phyloP scores from a whole-genome alignment of 2,113 vertebrate genomes.

The Ploceus nigricollis region DNA sequence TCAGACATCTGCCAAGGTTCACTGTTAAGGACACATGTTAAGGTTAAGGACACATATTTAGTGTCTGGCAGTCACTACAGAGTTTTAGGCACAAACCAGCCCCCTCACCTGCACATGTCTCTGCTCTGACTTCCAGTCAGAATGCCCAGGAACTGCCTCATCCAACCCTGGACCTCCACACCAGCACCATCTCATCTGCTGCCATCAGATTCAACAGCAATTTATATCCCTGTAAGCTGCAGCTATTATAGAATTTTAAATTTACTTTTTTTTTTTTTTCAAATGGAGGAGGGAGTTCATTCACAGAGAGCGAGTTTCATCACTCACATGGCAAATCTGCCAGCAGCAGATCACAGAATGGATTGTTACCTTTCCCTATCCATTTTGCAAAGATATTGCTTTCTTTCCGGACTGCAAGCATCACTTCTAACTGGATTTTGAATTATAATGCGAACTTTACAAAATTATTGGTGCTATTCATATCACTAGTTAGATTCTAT shows the following conservation, averaged over 20 bases:
- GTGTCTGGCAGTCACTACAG: neutral
- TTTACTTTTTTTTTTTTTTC: neutral
- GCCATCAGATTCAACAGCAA: neutral
- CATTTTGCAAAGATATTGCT: conserved; percentile 62
- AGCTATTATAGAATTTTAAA: neutral
- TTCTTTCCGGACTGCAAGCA: conserved; percentile 52
- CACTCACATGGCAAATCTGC: conserved; percentile 12
- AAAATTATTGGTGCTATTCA: conserved; percentile 65
- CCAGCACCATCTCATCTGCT: neutral
- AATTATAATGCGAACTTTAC: conserved; percentile 66
- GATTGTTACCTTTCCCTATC: conserved; percentile 53
- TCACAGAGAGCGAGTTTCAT: neutral
- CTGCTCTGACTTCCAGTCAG: neutral
- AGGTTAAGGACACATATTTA: neutral
- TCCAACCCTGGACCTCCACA: fast-evolving
- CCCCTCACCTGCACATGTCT: neutral
- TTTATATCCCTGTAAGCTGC: neutral
- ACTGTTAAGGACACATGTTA: too few species aligned
- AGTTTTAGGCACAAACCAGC: neutral
- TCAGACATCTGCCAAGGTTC: neutral
- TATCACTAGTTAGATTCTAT: conserved; percentile 49
- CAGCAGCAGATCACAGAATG: conserved; percentile 31
- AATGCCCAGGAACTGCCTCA: fast-evolving
- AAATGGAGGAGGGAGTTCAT: neutral
- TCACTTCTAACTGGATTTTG: conserved; percentile 60